Evolutionary conservation across 2,888 invertebrate genomes (phyloP), one percentile per base, ranked within the genome.

Genomic region (Agriopis aurantiaria): DNA sequence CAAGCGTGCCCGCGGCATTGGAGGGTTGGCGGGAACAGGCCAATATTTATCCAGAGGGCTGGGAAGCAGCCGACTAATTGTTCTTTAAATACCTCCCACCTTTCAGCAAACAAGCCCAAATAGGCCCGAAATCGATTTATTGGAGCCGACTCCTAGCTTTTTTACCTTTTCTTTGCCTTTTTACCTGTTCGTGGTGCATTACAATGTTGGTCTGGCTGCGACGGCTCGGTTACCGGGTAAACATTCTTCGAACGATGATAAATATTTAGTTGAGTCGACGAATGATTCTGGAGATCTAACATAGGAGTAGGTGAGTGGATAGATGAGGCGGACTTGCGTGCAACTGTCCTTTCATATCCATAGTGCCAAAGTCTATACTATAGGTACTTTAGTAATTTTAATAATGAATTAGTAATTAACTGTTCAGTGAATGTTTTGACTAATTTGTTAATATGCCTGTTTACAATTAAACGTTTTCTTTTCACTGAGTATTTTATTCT

Each of bases 21-120:
- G 89, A 91, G 92, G 92, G 92, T 91, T 92, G 92, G 93, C 92
- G 92, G 93, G 89, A 93, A 93, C 85, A 88, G 88, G 85, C 92
- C 91, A 93, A 93, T 92, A 93, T 93, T 93, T 92, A 89, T 84
- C 88, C 84, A 80, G 82, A 89, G 91, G 91, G 91, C 88, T 89
- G 91, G 86, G 86, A 88, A 89, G 91, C 91, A 89, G 86, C 88
- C 91, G 90, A 91, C 93, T 93, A 93, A 93, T 93, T 93, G 93
- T 90, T 92, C 91, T 93, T 92, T 93, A 93, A 93, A 93, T 92
- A 93, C 89, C 90, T 84, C 88, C 90, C 89, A 88, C 89, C 91
- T 91, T 91, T 89, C 85, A 78, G 75, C 84, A 88, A 93, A 93
- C 93, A 90, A 92, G 88, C 87, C 82, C 81, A 90, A 91, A 58